phyloP scores from a whole-genome alignment of 2,888 invertebrate species.

The Cephonodes hylas region DNA sequence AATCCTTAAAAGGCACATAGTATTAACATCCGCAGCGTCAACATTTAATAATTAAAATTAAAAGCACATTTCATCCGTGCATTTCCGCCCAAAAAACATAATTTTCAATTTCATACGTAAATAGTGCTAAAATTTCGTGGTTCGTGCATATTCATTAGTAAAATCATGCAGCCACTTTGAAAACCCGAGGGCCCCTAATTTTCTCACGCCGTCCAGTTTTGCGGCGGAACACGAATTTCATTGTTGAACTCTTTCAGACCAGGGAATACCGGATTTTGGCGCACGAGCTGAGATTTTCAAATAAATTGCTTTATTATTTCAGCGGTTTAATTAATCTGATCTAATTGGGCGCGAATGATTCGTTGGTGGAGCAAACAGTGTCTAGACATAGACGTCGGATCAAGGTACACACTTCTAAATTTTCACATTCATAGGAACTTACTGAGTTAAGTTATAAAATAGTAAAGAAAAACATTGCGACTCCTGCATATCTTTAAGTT shows the following conservation, averaged over 20 bases:
- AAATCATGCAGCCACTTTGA: conserved; percentile 39
- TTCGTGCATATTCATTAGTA: conserved; percentile 45
- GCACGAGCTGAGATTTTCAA: neutral
- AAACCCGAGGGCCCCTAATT: conserved; percentile 29
- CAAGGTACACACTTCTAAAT: too few relatives aligned
- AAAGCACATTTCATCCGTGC: neutral
- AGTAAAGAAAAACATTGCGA: too few relatives aligned
- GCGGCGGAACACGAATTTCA: conserved; percentile 26
- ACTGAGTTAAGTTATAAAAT: too few relatives aligned
- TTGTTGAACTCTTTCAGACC: conserved; percentile 19
- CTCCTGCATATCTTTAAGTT: too few relatives aligned
- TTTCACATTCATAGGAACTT: too few relatives aligned
- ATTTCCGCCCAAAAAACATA: conserved; percentile 12
- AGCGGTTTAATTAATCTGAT: neutral
- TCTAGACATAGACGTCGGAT: too few relatives aligned
- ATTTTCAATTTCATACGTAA: conserved; percentile 34
- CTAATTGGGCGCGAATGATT: neutral
- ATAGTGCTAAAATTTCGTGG: conserved; percentile 36
- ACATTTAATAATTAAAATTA: neutral
- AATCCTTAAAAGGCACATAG: neutral
- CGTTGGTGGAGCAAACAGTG: neutral
- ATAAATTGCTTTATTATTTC: neutral
- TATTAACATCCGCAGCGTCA: neutral
- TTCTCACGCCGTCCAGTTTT: conserved; percentile 27
- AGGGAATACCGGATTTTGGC: neutral